Conservation (phyloP, 2,888 invertebrate species). For the Leptinotarsa tumamoca region DNA sequence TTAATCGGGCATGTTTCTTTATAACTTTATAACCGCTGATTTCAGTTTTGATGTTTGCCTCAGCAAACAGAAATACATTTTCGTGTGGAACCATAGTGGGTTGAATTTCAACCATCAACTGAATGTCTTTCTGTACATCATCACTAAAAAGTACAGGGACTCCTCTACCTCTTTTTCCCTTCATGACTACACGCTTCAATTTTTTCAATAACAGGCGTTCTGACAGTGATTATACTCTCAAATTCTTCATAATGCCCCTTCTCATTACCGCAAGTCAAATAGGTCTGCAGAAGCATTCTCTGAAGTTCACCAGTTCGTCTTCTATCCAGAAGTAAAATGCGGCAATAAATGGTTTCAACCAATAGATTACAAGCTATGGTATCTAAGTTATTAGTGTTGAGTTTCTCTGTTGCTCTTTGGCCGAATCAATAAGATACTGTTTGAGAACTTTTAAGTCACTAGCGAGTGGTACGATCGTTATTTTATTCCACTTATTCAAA, state of each 20-base stretch:
- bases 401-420: conserved; percentile 6
- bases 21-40: conserved; percentile 49
- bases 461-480: conserved; percentile 39
- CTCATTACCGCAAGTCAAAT: conserved; percentile 5
- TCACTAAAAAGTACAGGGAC: conserved; percentile 50
- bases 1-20: conserved; percentile 39
- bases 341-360: conserved; percentile 41
- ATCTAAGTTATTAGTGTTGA: neutral
- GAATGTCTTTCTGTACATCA: conserved; percentile 46
- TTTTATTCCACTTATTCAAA: conserved; percentile 44
- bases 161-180: conserved; percentile 38
- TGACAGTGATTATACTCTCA: conserved; percentile 24
- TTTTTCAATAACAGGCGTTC: conserved; percentile 26
- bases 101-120: neutral
- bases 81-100: conserved; percentile 32
- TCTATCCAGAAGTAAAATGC: conserved; percentile 46
- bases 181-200: conserved; percentile 29
- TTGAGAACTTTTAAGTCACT: conserved; percentile 38
- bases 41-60: conserved; percentile 25
- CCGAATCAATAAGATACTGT: conserved; percentile 29
- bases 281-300: conserved; percentile 31
- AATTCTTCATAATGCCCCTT: too few relatives aligned
- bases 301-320: conserved; percentile 49
- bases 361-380: conserved; percentile 30
- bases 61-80: conserved; percentile 46